Percentiles rank a stretch among this genome's conserved stretches.
These are phyloP conservation scores for Danaus melanippus DNA, from an alignment of 1,140 invertebrate species.

Conservation along the genomic window DNA sequence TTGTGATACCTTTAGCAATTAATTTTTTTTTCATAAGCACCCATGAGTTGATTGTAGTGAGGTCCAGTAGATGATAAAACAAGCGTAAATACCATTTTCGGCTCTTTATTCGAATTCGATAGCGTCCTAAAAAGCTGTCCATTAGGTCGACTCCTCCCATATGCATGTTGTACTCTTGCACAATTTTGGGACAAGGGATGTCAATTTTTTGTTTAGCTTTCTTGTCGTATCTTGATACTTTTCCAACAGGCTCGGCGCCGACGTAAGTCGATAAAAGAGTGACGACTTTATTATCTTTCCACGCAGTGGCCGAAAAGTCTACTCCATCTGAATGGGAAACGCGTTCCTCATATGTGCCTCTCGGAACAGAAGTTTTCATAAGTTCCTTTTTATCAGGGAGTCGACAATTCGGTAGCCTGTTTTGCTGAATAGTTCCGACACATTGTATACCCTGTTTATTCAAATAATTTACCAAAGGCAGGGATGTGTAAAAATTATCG, in stretches of 20 bases:
- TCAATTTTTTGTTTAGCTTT: constrained; percentile 27
- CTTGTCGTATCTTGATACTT: constrained; percentile 27
- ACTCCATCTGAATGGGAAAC: constrained; percentile 27
- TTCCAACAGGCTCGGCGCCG: constrained; percentile 23
- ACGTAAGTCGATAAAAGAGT: constrained; percentile 32
- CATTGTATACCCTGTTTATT: constrained; percentile 34
- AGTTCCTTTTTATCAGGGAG: constrained; percentile 23
- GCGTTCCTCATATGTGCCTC: constrained; percentile 30
- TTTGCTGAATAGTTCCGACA: constrained; percentile 35
- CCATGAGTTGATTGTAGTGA: constrained; percentile 27
- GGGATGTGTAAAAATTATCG: constrained; percentile 35
- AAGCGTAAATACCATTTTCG: constrained; percentile 30
- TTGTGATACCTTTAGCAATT: constrained; percentile 26
- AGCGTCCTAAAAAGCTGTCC: constrained; percentile 48
- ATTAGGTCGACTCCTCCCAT: constrained; percentile 40
- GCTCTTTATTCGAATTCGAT: constrained; percentile 30
- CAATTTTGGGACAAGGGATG: constrained; percentile 27
- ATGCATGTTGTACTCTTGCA: constrained; percentile 35
- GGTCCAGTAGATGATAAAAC: constrained; percentile 30
- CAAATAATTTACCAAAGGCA: constrained; percentile 33
- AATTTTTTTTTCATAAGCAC: constrained; percentile 28
- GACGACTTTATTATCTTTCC: constrained; percentile 36
- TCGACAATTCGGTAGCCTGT: constrained; percentile 25
- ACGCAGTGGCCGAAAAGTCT: constrained; percentile 29
- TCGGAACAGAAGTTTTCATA: constrained; percentile 29